Evolutionary conservation across 2,113 vertebrate genomes (phyloP), one percentile per base, ranked within the genome.

Genomic region (Mobula birostris): DNA sequence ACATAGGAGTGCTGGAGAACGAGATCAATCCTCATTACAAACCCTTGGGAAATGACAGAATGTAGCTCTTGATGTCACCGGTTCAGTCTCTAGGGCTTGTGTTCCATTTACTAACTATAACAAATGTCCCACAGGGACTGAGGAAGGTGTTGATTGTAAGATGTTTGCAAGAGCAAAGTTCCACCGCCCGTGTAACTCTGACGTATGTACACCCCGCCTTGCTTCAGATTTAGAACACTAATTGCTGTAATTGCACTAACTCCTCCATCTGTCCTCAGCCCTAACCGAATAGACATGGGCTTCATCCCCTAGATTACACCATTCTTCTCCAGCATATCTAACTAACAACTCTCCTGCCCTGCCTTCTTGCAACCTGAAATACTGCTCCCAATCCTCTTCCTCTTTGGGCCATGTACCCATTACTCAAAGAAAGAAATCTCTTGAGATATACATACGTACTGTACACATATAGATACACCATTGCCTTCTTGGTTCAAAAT

Each of bases 151-250:
- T 90, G 61, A 90, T 90, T 66, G 63, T 56, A 87, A 87, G 58
- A n/a, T 87, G 83, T 87, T 87, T 87, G 56, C 17, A 90, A 90
- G 85, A 90, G n/a, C 85, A 90, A 90, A 7, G 61, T 90, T 66
- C 85, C 85, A 90, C 61, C 66, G 61, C 66, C 63, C 15, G 14
- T 90, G 61, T 90, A 90, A 17, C 61, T 56, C 80, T 87, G 58
- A 63, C 56, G 24, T 87, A n/a, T 27, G 12, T 29, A 63, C 58
- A 63, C 24, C 58, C n/a, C 1, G 12, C 58, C 27, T 11, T 58
- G 9, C 58, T 63, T 90, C 61, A 66, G 66, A 66, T 68, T 66
- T 68, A 66, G 1, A 90, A 66, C 61, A 88, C 12, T 21, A 88
- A 32, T 66, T 90, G 29, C 61, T 61, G 32, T 12, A 87, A 63